A percentile compares a stretch with the other conserved stretches of the same genome.
phyloP scores from a whole-genome alignment of 2,113 vertebrate genomes.

The Craseonycteris thonglongyai region DNA sequence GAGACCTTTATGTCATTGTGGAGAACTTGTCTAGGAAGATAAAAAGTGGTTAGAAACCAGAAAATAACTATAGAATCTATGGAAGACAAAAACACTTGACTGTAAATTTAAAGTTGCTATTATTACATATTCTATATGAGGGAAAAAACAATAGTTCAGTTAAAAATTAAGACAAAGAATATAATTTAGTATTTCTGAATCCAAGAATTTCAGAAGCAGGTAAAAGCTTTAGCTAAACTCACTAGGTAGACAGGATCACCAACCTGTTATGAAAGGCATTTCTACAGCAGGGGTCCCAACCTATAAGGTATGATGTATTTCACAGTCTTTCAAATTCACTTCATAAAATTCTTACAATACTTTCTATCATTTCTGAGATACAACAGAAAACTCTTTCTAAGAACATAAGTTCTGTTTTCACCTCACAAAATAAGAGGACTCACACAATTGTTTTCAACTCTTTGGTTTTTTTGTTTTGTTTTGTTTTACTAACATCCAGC shows the following conservation, averaged over 20 bases:
- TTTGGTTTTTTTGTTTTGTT: too few species aligned
- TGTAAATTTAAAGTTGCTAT: not conserved
- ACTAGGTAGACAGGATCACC: not conserved
- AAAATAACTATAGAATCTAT: not conserved
- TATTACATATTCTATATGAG: not conserved
- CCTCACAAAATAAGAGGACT: not conserved
- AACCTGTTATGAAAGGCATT: not conserved
- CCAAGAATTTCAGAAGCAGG: not conserved
- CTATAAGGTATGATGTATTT: constrained; percentile 1
- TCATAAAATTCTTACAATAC: not conserved
- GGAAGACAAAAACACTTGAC: not conserved
- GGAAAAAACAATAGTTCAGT: not conserved
- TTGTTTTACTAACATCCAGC: not conserved
- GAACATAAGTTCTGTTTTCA: not conserved
- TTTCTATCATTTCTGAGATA: constrained; percentile 33
- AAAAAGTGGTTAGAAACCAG: not conserved
- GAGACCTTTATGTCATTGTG: not conserved
- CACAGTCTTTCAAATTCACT: constrained; percentile 38
- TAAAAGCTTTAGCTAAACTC: not conserved
- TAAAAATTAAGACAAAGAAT: not conserved
- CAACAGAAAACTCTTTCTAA: not conserved
- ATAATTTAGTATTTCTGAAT: not conserved
- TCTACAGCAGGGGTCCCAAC: not conserved
- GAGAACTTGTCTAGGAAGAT: not conserved
- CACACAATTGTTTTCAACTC: constrained; percentile 31